phyloP scores from a whole-genome alignment of 2,797 vertebrate species.

The Paguma larvata region DNA sequence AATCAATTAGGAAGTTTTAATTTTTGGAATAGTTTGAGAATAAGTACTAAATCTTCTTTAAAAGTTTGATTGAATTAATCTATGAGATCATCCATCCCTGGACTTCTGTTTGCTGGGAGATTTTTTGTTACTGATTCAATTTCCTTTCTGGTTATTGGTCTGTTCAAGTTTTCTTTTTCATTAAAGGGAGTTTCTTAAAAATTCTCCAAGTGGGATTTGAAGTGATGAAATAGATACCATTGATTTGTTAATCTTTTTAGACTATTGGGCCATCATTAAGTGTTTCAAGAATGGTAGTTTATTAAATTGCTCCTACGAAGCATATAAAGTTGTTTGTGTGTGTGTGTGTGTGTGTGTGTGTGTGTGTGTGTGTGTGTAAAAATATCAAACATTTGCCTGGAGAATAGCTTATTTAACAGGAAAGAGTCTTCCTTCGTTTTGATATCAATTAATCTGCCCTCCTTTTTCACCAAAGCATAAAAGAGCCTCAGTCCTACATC shows the following conservation, averaged over 20 bases:
- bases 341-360: too few species aligned
- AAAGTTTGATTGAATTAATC: neutral
- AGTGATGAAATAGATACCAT: neutral
- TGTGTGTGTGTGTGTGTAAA: neutral
- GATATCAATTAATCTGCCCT: constrained; percentile 21
- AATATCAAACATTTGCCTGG: neutral
- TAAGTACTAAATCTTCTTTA: neutral
- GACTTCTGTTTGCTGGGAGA: neutral
- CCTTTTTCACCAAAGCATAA: constrained; percentile 8
- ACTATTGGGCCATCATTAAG: neutral
- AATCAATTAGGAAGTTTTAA: neutral
- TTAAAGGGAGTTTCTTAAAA: neutral
- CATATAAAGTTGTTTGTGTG: constrained; percentile 7
- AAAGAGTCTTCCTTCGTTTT: constrained; percentile 34
- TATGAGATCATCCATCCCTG: neutral
- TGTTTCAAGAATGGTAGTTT: constrained; percentile 43
- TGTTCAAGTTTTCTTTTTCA: neutral
- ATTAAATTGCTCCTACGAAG: neutral
- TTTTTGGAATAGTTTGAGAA: neutral
- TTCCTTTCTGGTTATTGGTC: neutral
- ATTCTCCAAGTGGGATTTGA: neutral
- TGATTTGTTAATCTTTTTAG: constrained; percentile 48
- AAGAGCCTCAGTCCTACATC: neutral
- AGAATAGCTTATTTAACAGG: neutral
- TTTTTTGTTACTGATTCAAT: neutral